These are phyloP conservation scores for Holacanthella duospinosa DNA, from an alignment of 2,888 invertebrate genomes.

Conservation along the genomic window DNA sequence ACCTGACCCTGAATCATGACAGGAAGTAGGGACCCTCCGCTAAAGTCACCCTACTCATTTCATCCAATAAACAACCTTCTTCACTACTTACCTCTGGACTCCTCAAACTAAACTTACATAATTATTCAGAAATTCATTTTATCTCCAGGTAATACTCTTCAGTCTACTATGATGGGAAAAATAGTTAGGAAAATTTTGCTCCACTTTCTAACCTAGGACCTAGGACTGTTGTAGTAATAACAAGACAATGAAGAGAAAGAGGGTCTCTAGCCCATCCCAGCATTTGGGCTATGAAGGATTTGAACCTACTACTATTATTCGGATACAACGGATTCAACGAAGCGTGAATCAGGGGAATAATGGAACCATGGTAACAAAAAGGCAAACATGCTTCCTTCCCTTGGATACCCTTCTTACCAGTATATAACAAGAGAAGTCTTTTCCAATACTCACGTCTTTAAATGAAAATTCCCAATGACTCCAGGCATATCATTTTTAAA, in stretches of 20 bases:
- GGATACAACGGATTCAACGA: constrained; percentile 13
- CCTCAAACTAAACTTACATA: too few relatives aligned
- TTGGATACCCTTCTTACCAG: constrained; percentile 8
- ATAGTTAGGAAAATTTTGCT: too few relatives aligned
- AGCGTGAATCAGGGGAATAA: constrained; percentile 16
- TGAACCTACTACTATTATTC: too few relatives aligned
- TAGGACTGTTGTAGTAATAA: too few relatives aligned
- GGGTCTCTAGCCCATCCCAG: background rate
- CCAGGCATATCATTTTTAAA: too few relatives aligned
- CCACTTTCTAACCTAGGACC: too few relatives aligned
- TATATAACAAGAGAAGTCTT: too few relatives aligned
- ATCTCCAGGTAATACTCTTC: background rate
- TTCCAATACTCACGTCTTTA: too few relatives aligned
- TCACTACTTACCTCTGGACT: background rate
- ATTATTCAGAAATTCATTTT: background rate
- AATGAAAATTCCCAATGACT: too few relatives aligned
- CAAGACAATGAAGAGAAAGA: background rate
- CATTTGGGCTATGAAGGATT: too few relatives aligned
- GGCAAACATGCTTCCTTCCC: constrained; percentile 12
- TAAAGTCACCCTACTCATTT: background rate
- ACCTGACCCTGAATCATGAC: background rate
- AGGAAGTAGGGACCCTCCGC: background rate
- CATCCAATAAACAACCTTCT: background rate
- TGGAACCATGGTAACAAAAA: constrained; percentile 12
- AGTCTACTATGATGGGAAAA: too few relatives aligned